phyloP scores from a whole-genome alignment of 2,113 vertebrate species.

The Amphilophus citrinellus region DNA sequence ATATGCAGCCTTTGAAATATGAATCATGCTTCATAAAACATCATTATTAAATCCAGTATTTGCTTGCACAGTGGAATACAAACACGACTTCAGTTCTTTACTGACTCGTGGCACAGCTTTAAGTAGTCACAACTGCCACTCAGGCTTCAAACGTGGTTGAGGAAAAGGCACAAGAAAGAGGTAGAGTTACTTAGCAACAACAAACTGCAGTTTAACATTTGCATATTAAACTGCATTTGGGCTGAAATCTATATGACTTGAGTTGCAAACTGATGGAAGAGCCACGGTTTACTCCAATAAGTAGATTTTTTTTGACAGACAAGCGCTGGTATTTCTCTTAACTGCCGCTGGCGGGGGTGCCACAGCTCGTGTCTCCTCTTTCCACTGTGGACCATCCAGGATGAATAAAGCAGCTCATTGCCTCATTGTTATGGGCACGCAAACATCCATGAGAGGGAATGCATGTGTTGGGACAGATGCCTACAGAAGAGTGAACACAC shows the following conservation, averaged over 20 bases:
- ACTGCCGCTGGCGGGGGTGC: neutral
- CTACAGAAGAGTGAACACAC: neutral
- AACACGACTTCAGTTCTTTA: slow-evolving; percentile 44
- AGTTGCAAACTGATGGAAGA: slow-evolving; percentile 8
- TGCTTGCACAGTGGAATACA: slow-evolving; percentile 58
- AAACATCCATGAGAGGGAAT: slow-evolving; percentile 23
- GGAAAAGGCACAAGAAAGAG: slow-evolving; percentile 14
- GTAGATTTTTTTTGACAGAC: neutral
- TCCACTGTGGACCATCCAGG: slow-evolving; percentile 34
- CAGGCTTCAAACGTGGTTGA: slow-evolving; percentile 45
- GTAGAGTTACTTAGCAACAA: slow-evolving; percentile 46
- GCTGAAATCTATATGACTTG: slow-evolving; percentile 35
- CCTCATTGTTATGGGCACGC: slow-evolving; percentile 28
- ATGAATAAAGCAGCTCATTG: slow-evolving; percentile 36
- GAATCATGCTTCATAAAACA: slow-evolving; percentile 66
- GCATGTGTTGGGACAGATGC: slow-evolving; percentile 22
- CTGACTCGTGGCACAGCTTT: slow-evolving; percentile 56
- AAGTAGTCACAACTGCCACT: slow-evolving; percentile 60
- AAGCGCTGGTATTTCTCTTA: slow-evolving; percentile 10
- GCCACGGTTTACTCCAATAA: neutral
- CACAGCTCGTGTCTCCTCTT: slow-evolving; percentile 20
- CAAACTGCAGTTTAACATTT: slow-evolving; percentile 21
- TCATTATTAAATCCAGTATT: slow-evolving; percentile 66
- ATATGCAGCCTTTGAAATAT: slow-evolving; percentile 68
- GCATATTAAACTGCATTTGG: slow-evolving; percentile 52